These are phyloP conservation scores for Asarcornis scutulata DNA, from an alignment of 2,113 vertebrate species.

Conservation along the genomic window DNA sequence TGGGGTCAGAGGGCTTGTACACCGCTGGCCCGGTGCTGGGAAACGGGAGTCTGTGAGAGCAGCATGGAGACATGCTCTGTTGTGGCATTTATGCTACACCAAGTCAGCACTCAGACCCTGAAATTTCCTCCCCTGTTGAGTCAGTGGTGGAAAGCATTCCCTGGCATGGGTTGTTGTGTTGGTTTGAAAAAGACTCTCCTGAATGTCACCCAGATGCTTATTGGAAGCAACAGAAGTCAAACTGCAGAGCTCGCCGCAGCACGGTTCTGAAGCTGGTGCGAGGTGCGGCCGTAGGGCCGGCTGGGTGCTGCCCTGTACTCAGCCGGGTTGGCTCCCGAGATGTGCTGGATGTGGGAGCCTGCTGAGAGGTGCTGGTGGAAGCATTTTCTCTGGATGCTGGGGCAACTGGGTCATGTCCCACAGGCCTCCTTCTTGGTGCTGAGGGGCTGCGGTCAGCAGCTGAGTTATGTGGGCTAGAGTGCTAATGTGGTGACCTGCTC, in stretches of 20 bases:
- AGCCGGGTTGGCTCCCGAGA: accelerated
- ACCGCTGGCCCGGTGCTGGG: too few species aligned
- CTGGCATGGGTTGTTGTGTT: accelerated
- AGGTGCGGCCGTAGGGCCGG: accelerated
- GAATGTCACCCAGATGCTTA: not conserved
- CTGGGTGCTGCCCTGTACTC: accelerated
- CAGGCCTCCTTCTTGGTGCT: accelerated
- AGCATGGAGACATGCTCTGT: too few species aligned
- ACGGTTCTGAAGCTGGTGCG: accelerated
- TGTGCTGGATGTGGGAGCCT: accelerated
- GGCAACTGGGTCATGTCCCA: accelerated
- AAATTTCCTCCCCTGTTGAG: not conserved
- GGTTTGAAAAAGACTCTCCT: not conserved
- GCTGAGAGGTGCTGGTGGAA: not conserved
- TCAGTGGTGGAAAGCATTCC: not conserved
- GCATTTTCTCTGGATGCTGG: accelerated
- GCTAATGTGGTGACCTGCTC: accelerated
- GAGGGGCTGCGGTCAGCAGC: accelerated
- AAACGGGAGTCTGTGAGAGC: too few species aligned
- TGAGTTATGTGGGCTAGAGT: accelerated
- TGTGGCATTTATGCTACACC: not conserved
- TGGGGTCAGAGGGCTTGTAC: not conserved
- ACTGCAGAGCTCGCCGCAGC: accelerated
- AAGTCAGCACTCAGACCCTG: not conserved
- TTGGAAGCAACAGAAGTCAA: not conserved